These are phyloP conservation scores for Lutraria rhynchaena DNA, from an alignment of 1,140 invertebrate species.

Conservation along the genomic window DNA sequence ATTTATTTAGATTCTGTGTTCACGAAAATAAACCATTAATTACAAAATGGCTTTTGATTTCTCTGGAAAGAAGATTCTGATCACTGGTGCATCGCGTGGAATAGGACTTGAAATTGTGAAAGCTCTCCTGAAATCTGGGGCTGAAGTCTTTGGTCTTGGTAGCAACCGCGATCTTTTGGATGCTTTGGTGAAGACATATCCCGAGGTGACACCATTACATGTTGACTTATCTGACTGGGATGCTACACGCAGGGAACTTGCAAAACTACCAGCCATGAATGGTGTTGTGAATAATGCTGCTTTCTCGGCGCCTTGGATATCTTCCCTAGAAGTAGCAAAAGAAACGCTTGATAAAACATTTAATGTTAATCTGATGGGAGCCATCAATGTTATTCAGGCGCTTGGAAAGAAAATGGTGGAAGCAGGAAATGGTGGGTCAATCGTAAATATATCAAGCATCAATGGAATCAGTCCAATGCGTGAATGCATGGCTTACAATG, in stretches of 20 bases:
- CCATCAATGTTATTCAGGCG: constrained; percentile 89
- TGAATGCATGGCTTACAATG: constrained; percentile 90
- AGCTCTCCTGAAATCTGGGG: constrained; percentile 28
- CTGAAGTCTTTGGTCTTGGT: constrained; percentile 39
- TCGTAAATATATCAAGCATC: constrained; percentile 95
- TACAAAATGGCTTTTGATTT: constrained; percentile 44
- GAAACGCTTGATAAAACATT: constrained; percentile 88
- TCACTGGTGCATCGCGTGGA: constrained; percentile 50
- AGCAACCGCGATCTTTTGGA: constrained; percentile 16
- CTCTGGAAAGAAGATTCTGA: constrained; percentile 37
- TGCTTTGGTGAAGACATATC: constrained; percentile 75
- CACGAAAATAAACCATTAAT: neutral
- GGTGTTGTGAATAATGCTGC: constrained; percentile 92
- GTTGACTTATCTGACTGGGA: constrained; percentile 91
- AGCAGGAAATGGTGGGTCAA: constrained; percentile 86
- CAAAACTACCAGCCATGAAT: constrained; percentile 85
- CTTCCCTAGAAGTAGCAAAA: constrained; percentile 86
- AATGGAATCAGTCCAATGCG: constrained; percentile 86
- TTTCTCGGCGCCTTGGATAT: constrained; percentile 84
- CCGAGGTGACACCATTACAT: constrained; percentile 85
- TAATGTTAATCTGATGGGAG: constrained; percentile 91
- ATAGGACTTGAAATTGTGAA: constrained; percentile 38
- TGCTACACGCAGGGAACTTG: constrained; percentile 85
- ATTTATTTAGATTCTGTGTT: neutral
- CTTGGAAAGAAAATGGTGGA: constrained; percentile 88